A percentile compares a stretch with the other conserved stretches of the same genome.
phyloP scores from a whole-genome alignment of 2,113 vertebrate genomes.

The Nycticorax nycticorax region DNA sequence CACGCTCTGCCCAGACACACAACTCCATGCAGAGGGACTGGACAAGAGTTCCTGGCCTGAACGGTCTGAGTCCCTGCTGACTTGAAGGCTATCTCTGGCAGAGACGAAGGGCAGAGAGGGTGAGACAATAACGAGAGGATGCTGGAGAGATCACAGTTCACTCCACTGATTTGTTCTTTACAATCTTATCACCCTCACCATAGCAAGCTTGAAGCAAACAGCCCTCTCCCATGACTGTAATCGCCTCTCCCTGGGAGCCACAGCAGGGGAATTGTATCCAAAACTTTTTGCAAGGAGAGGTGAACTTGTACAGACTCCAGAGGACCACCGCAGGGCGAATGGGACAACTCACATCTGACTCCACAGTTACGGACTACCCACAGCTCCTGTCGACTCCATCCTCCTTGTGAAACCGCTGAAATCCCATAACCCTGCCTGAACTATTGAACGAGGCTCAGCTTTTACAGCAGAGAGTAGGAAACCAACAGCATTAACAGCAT shows the following conservation, averaged over 20 bases:
- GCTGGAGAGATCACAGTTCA: not conserved
- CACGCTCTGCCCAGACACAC: not conserved
- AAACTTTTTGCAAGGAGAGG: not conserved
- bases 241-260: not conserved
- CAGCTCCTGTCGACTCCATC: not conserved
- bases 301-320: not conserved
- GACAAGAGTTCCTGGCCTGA: not conserved
- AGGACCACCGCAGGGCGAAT: not conserved
- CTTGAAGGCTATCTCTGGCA: not conserved
- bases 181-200: not conserved
- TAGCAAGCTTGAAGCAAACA: not conserved
- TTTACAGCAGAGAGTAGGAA: not conserved
- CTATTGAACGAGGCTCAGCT: not conserved
- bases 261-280: not conserved
- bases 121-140: rapidly evolving
- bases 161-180: not conserved
- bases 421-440: not conserved
- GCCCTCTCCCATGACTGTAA: not conserved
- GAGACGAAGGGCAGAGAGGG: not conserved
- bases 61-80: not conserved
- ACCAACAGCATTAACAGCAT: not conserved
- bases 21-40: not conserved
- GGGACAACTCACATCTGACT: not conserved
- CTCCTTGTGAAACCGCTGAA: rapidly evolving
- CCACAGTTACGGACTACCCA: not conserved